Base-by-base conservation (phyloP, 1,140 invertebrate species). In the Lamellibrachia luymesi region DNA sequence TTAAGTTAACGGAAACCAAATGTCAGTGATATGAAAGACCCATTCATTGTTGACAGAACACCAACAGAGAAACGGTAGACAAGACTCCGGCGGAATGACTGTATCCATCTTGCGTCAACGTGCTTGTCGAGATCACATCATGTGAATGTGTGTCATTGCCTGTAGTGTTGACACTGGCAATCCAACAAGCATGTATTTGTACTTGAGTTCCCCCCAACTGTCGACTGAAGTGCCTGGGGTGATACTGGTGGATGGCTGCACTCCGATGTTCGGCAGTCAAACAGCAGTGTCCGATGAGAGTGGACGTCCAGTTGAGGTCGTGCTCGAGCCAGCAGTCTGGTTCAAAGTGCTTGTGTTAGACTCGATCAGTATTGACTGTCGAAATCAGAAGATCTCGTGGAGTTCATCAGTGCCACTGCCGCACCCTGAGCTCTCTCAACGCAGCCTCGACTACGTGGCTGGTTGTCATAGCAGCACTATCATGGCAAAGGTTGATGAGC, bases 311-410 rank as follows among this genome's bases (percentile, higher is more conserved):
- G 13, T 80, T 80, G 64, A 80, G 17, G 25, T 80, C 51, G 49
- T 91, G 8, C 27, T 94, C 89, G 93, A 94, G 49, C 92, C 93
- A 10, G 93, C 93, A 17, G 51, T 93, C 50, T 94, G 93, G 93
- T 94, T 94, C 93, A 94, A 94, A 80, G 90, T 94, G 51, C 92
- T 93, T 7, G 52, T 94, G 27, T 90, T 94, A 50, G 93, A 94
- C 91, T 90, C 92, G 51, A 91, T 94, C 80, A 94, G 80, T 64
- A 93, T 94, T 8, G 93, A 94, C 51, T 94, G 93, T 50, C 91
- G 27, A 2, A 90, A 90, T 8, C 25, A 51, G 50, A 49, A 27
- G 6, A 91, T 94, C n/a, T 89, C 50, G n/a, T 94, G 93, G 93
- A 92, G 56, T 38, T 50, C 64, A 22, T 80, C 64, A 4, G 64